Evolutionary conservation across 2,113 vertebrate species (phyloP).

Genomic region (Phalacrocorax pelagicus): DNA sequence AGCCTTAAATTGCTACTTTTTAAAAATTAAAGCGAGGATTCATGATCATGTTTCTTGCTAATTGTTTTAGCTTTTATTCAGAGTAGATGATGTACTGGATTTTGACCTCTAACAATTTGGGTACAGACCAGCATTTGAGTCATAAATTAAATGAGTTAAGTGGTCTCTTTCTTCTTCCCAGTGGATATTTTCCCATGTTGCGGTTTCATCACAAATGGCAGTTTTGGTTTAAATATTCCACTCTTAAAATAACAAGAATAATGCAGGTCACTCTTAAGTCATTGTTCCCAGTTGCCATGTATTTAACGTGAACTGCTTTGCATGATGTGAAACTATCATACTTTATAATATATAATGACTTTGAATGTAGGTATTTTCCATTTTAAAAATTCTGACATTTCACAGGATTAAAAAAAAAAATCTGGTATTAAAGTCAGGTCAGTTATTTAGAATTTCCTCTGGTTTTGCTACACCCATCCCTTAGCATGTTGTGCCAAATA

Average conservation of each 20-base stretch:
- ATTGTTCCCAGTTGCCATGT: neutral
- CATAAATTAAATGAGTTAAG: conserved; percentile 54
- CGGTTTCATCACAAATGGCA: conserved; percentile 32
- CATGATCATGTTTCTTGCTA: conserved; percentile 45
- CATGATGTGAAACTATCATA: neutral
- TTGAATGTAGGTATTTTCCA: neutral
- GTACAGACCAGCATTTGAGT: conserved; percentile 40
- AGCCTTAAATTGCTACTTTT: conserved; percentile 41
- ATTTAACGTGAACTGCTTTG: neutral
- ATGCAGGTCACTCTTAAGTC: conserved; percentile 29
- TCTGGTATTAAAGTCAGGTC: neutral
- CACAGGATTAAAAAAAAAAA: neutral
- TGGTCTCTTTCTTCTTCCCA: conserved; percentile 42
- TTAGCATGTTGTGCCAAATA: neutral
- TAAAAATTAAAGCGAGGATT: neutral
- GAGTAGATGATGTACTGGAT: conserved; percentile 31
- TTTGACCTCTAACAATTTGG: conserved; percentile 47
- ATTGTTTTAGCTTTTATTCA: conserved; percentile 51
- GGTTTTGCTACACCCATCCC: neutral
- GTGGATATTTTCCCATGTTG: conserved; percentile 48
- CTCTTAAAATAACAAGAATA: conserved; percentile 47
- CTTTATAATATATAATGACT: neutral
- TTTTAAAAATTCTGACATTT: neutral
- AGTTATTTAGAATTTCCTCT: neutral
- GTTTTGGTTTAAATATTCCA: conserved; percentile 35